Evolutionary conservation across 2,888 invertebrate species (phyloP).

Genomic region (Troides helena): DNA sequence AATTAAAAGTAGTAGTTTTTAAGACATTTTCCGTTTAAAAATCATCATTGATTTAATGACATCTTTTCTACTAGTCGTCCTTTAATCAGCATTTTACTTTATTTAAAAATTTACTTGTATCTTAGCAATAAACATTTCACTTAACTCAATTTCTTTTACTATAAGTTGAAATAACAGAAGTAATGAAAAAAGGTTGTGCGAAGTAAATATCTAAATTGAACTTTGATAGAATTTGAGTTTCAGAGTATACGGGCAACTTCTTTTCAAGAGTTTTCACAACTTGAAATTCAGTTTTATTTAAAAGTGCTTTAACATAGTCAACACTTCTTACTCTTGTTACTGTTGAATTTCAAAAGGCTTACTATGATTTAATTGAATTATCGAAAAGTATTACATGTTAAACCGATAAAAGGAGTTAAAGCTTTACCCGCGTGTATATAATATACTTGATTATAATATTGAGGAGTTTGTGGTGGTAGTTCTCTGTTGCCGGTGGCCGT

Average conservation of each 20-base stretch:
- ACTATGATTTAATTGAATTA: background rate
- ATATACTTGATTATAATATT: too few relatives aligned
- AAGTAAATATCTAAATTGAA: slow-evolving; percentile 3
- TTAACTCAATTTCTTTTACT: background rate
- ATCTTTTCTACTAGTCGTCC: too few relatives aligned
- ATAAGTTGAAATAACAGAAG: background rate
- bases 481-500: too few relatives aligned
- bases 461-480: too few relatives aligned
- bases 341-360: background rate
- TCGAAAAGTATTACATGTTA: background rate
- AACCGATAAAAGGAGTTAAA: too few relatives aligned
- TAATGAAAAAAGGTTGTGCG: slow-evolving; percentile 2
- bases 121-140: too few relatives aligned
- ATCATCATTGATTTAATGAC: too few relatives aligned
- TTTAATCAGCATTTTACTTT: too few relatives aligned
- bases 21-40: too few relatives aligned
- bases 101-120: too few relatives aligned
- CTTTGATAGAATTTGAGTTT: background rate
- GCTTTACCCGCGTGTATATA: too few relatives aligned
- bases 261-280: background rate
- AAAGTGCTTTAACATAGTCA: background rate
- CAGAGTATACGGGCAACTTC: background rate
- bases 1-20: too few relatives aligned
- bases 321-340: background rate
- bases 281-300: slow-evolving; percentile 11